A percentile compares a stretch with the other conserved stretches of the same genome.
Evolutionary conservation across 2,113 vertebrate species (phyloP).

Genomic region (Brachyhypopomus gauderio): DNA sequence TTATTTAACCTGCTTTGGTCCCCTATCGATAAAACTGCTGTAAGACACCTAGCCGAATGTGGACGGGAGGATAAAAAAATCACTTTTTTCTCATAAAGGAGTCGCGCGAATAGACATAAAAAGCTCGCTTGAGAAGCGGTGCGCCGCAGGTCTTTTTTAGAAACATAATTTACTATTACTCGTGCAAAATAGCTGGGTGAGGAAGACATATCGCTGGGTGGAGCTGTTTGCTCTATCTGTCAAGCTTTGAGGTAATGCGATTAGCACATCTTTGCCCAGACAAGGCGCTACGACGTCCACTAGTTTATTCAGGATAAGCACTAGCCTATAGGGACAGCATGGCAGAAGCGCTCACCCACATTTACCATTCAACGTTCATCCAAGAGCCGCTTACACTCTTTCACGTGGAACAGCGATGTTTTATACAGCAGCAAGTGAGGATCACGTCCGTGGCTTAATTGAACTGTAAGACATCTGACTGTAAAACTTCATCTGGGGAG

Average conservation of each 20-base stretch:
- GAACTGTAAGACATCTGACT: neutral
- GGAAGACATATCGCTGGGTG: constrained; percentile 61
- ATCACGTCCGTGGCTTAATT: no score
- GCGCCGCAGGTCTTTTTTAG: constrained; percentile 46
- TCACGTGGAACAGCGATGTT: no score
- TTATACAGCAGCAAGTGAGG: neutral
- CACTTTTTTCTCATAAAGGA: no score
- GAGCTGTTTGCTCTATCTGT: constrained; percentile 62
- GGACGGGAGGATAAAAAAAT: no score
- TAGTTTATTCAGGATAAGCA: constrained; percentile 51
- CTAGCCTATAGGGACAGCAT: constrained; percentile 17
- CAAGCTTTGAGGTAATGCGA: constrained; percentile 62
- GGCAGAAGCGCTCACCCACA: constrained; percentile 56
- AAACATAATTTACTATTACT: constrained; percentile 24
- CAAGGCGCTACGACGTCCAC: constrained; percentile 41
- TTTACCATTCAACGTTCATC: no score
- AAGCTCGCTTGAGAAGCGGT: constrained; percentile 14
- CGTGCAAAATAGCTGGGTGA: constrained; percentile 28
- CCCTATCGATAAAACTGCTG: no score
- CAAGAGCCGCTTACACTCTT: no score
- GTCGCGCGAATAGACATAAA: neutral
- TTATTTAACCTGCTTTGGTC: no score
- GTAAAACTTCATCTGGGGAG: neutral
- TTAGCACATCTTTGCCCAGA: constrained; percentile 72
- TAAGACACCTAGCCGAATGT: no score